phyloP scores from a whole-genome alignment of 2,888 invertebrate genomes.

The Aricia artaxerxes region DNA sequence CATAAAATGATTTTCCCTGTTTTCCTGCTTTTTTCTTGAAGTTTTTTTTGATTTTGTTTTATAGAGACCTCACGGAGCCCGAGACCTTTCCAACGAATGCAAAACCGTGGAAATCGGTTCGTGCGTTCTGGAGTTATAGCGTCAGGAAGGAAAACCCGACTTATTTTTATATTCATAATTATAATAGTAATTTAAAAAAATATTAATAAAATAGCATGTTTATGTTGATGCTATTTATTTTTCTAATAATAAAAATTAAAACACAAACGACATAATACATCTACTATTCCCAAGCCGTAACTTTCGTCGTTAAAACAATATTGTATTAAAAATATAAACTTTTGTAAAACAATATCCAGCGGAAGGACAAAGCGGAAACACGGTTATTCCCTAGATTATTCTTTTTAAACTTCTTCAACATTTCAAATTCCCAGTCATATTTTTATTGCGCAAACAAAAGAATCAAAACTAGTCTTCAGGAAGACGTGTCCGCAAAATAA shows the following conservation, averaged over 20 bases:
- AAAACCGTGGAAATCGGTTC: no score
- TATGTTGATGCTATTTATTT: no score
- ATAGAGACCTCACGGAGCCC: no score
- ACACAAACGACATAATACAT: background rate
- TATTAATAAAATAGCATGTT: no score
- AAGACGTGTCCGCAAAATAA: constrained; percentile 19
- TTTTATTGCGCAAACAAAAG: constrained; percentile 24
- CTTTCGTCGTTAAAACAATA: background rate
- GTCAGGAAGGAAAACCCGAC: no score
- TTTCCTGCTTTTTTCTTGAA: no score
- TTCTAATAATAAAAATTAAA: background rate
- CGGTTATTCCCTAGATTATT: constrained; percentile 21
- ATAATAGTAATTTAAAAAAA: no score
- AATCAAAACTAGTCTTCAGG: constrained; percentile 25
- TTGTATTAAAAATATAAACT: constrained; percentile 9
- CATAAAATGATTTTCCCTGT: no score
- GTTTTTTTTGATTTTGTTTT: no score
- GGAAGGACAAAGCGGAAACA: background rate
- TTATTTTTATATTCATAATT: no score
- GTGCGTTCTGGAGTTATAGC: no score
- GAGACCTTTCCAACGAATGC: no score
- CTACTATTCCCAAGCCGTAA: background rate
- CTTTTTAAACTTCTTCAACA: constrained; percentile 10
- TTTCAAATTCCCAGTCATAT: constrained; percentile 26
- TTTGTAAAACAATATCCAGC: background rate